Evolutionary conservation across 2,888 invertebrate genomes (phyloP).

Genomic region (Amphimallon solstitiale): DNA sequence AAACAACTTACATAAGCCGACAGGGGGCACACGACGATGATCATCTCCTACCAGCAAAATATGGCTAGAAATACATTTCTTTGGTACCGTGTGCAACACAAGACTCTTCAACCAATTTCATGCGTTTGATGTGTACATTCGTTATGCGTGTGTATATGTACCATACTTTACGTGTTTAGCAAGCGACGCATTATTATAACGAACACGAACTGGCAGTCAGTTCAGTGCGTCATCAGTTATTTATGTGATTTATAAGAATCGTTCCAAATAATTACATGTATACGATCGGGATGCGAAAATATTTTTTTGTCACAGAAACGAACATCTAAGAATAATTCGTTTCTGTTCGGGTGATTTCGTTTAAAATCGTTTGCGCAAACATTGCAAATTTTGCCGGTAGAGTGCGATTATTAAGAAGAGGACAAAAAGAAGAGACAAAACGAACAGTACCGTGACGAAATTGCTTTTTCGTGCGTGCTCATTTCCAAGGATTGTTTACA

Average conservation of each 20-base stretch:
- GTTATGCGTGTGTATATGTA: background rate
- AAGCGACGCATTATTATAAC: background rate
- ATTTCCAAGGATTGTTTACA: background rate
- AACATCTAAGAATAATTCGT: too few species aligned
- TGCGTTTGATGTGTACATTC: conserved; percentile 4
- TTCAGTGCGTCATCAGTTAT: conserved; percentile 9
- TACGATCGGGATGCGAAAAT: background rate
- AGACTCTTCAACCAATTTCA: too few species aligned
- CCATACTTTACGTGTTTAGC: background rate
- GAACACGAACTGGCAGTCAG: background rate
- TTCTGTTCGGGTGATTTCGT: too few species aligned
- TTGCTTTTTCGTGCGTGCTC: too few species aligned
- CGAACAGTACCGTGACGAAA: background rate
- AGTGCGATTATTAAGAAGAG: too few species aligned
- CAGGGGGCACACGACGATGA: background rate
- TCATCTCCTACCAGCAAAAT: background rate
- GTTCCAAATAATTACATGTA: background rate
- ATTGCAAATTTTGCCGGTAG: too few species aligned
- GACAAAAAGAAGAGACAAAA: too few species aligned
- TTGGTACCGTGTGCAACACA: conserved; percentile 19
- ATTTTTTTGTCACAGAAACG: too few species aligned
- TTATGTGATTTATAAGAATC: background rate
- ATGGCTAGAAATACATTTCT: conserved; percentile 17
- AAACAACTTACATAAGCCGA: conserved; percentile 27
- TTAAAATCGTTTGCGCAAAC: too few species aligned